phyloP scores from a whole-genome alignment of 2,113 vertebrate genomes.

The Oreotragus oreotragus region DNA sequence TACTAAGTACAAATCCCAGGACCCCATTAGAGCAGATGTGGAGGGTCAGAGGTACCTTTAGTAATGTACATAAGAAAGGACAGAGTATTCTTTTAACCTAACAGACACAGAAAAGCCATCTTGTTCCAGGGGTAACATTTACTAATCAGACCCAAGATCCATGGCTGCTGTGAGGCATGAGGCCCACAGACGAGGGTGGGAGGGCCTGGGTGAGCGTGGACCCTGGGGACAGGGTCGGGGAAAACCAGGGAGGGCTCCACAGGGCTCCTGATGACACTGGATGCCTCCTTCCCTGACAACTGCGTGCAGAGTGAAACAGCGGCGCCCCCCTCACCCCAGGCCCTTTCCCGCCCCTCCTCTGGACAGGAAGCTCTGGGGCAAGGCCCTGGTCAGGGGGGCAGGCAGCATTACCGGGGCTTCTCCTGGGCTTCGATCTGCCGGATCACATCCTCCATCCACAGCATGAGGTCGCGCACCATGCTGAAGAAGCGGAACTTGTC shows the following conservation, averaged over 20 bases:
- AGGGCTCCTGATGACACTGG: neutral
- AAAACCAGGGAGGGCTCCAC: neutral
- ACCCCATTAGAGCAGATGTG: neutral
- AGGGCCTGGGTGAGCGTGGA: fast-evolving
- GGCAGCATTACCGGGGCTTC: conserved; percentile 88
- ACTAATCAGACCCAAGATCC: too few species aligned
- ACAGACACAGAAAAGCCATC: neutral
- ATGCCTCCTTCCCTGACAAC: neutral
- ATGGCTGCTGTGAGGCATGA: neutral
- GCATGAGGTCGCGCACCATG: conserved; percentile 96
- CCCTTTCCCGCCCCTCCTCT: fast-evolving
- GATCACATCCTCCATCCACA: conserved; percentile 99
- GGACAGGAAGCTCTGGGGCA: neutral
- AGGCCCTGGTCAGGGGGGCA: neutral
- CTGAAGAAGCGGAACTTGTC: conserved; percentile 99
- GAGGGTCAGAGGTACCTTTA: neutral
- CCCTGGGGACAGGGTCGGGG: fast-evolving
- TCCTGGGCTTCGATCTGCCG: conserved; percentile 97
- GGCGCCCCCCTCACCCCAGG: fast-evolving
- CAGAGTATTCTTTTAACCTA: neutral
- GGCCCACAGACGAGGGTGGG: neutral
- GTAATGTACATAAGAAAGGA: neutral
- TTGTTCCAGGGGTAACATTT: neutral
- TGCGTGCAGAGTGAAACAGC: too few species aligned
- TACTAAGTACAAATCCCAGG: neutral